Conservation (phyloP, 2,888 invertebrate genomes). For the Anoplius nigerrimus region DNA sequence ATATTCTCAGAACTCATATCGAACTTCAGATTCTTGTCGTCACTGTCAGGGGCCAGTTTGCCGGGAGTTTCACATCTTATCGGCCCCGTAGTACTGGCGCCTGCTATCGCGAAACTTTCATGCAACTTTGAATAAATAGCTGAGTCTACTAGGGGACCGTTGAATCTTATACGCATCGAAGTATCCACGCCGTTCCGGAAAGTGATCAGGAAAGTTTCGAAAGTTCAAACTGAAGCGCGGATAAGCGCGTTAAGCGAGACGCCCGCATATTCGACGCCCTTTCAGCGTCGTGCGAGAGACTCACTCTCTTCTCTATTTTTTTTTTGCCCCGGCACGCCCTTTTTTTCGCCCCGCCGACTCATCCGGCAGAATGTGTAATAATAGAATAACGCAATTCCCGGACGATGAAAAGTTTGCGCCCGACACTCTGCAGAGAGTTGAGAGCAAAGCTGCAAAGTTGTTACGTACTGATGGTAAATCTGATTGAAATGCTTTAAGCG, state of each 20-base stretch:
- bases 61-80: constrained; percentile 34
- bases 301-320: no score
- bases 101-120: background rate
- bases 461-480: no score
- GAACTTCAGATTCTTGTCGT: constrained; percentile 17
- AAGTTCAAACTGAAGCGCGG: constrained; percentile 9
- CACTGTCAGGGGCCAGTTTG: constrained; percentile 19
- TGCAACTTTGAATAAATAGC: constrained; percentile 5
- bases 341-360: background rate
- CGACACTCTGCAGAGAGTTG: no score
- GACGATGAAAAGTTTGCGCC: no score
- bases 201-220: constrained; percentile 26
- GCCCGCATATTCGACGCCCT: constrained; percentile 24
- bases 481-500: no score
- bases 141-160: background rate
- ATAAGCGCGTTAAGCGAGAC: constrained; percentile 18
- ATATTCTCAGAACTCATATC: constrained; percentile 8
- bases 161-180: constrained; percentile 27
- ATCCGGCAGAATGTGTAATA: background rate
- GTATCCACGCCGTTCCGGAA: constrained; percentile 16
- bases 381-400: background rate
- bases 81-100: constrained; percentile 22
- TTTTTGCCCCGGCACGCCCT: no score
- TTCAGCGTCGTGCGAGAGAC: no score
- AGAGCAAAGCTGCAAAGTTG: no score